These are phyloP conservation scores for Pterostichus niger DNA, from an alignment of 2,888 invertebrate species.

Conservation along the genomic window DNA sequence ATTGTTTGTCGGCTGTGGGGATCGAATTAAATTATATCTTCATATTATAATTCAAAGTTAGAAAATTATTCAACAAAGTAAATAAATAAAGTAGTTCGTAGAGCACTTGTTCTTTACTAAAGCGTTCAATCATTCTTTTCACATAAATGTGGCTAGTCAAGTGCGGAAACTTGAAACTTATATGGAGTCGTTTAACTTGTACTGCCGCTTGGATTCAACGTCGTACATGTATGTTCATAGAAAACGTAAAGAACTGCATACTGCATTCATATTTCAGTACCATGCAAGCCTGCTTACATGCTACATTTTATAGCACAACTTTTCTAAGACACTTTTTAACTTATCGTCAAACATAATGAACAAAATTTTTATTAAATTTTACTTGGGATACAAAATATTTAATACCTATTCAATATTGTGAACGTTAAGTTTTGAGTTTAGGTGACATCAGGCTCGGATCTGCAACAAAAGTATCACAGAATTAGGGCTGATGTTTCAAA, in stretches of 20 bases:
- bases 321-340: constrained; percentile 5
- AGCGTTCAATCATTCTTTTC: constrained; percentile 6
- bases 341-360: constrained; percentile 19
- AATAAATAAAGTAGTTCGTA: background rate
- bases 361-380: constrained; percentile 43
- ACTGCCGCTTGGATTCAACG: background rate
- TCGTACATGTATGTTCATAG: background rate
- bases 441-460: too few relatives aligned
- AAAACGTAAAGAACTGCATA: constrained; percentile 23
- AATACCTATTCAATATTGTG: background rate
- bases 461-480: too few relatives aligned
- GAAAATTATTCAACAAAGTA: background rate
- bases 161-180: background rate
- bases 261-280: constrained; percentile 16
- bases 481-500: too few relatives aligned
- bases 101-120: background rate
- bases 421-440: too few relatives aligned
- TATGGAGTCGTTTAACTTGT: constrained; percentile 19
- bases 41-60: too few relatives aligned
- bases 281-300: background rate
- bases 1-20: too few relatives aligned
- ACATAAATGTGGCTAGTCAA: background rate
- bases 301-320: background rate
- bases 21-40: too few relatives aligned
- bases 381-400: background rate